phyloP scores from a whole-genome alignment of 1,140 invertebrate species.

The Pseudomyrmex dendroicus region DNA sequence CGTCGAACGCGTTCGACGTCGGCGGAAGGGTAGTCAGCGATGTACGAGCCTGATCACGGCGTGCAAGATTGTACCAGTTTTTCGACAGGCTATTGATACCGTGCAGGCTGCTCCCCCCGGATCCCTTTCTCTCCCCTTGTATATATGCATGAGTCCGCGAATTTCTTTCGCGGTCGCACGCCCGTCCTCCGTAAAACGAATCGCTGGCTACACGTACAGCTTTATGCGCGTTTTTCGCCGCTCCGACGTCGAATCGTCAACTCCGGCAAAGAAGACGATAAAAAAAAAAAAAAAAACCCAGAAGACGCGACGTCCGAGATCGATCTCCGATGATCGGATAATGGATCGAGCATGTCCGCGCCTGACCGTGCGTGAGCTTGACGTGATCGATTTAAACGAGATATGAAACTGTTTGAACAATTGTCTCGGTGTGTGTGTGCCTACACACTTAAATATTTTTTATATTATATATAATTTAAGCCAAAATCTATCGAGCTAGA shows the following conservation, averaged over 20 bases:
- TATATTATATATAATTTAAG: no score
- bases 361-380: neutral
- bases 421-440: neutral
- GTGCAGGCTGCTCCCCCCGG: constrained; percentile 62
- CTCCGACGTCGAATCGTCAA: constrained; percentile 63
- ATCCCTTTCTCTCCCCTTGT: constrained; percentile 36
- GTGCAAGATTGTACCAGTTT: constrained; percentile 83
- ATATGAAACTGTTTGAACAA: neutral
- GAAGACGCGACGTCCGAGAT: neutral
- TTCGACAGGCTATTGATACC: constrained; percentile 82
- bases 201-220: constrained; percentile 71
- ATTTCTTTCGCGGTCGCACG: constrained; percentile 81
- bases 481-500: neutral
- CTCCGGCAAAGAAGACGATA: neutral
- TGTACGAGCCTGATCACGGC: constrained; percentile 60
- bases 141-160: constrained; percentile 82
- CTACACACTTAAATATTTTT: no score
- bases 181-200: constrained; percentile 79
- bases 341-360: constrained; percentile 40
- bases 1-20: constrained; percentile 48
- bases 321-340: constrained; percentile 8
- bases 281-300: constrained; percentile 13
- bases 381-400: constrained; percentile 12
- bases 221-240: constrained; percentile 77
- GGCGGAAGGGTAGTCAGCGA: constrained; percentile 31